Conservation (phyloP, 2,888 invertebrate species). For the Chymomyza fuscimana region DNA sequence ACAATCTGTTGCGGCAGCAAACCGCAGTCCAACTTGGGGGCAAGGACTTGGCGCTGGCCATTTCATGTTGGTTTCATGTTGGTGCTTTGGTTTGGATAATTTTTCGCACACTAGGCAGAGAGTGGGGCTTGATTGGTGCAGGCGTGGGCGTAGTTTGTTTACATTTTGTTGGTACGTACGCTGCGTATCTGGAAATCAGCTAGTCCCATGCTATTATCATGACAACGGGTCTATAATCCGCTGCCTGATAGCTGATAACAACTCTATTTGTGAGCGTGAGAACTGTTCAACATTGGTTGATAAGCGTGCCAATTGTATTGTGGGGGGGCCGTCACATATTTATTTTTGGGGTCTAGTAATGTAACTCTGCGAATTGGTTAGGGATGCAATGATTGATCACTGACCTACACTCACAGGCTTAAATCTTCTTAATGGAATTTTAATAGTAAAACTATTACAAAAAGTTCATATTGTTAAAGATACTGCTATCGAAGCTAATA, state of each 20-base stretch:
- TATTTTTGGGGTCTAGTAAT: not conserved
- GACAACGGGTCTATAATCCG: not conserved
- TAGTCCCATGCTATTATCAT: not conserved
- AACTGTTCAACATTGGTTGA: not conserved
- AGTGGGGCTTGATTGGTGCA: slow-evolving; percentile 3
- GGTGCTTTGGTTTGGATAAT: slow-evolving; percentile 16
- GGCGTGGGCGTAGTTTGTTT: slow-evolving; percentile 73
- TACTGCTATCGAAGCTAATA: too few species aligned
- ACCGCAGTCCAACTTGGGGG: slow-evolving; percentile 13
- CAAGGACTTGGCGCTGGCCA: slow-evolving; percentile 41
- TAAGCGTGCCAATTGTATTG: not conserved
- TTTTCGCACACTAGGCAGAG: slow-evolving; percentile 20
- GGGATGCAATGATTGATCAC: not conserved
- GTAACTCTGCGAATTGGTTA: not conserved
- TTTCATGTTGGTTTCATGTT: slow-evolving; percentile 3
- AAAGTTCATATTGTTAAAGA: too few species aligned
- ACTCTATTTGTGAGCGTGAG: not conserved
- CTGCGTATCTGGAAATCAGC: slow-evolving; percentile 6
- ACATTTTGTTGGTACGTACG: slow-evolving; percentile 57
- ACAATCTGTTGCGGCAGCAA: slow-evolving; percentile 45
- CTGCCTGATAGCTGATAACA: not conserved
- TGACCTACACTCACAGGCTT: too few species aligned
- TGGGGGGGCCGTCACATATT: not conserved
- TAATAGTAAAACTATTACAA: too few species aligned
- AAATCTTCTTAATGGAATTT: too few species aligned